Percentiles rank a stretch among this genome's conserved stretches.
Evolutionary conservation across 2,888 invertebrate species (phyloP).

Genomic region (Cephus pulcher): DNA sequence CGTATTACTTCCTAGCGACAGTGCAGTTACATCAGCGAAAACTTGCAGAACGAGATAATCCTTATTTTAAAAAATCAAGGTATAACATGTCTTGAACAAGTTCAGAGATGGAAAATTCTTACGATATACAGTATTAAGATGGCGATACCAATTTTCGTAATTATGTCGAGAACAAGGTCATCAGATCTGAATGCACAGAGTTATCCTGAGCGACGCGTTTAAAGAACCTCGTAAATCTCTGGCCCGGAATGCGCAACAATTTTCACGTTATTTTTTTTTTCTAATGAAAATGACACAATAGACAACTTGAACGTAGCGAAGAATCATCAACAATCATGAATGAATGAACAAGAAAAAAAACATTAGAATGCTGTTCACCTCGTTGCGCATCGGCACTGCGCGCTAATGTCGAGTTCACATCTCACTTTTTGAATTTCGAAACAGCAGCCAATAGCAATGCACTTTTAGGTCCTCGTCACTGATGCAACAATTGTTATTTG

Average conservation of each 20-base stretch:
- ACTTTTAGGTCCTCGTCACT: not conserved
- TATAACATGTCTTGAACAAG: not conserved
- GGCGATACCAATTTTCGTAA: conserved; percentile 27
- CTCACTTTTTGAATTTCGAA: not conserved
- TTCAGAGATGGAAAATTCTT: not conserved
- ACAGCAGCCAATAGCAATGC: not conserved
- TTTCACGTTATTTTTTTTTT: not conserved
- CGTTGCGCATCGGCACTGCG: not conserved
- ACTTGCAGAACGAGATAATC: not conserved
- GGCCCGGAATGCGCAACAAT: not conserved
- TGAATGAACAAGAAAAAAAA: not conserved
- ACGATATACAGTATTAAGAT: conserved; percentile 14
- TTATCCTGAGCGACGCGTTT: not conserved
- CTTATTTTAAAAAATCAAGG: not conserved
- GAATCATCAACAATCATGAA: not conserved
- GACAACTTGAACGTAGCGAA: not conserved
- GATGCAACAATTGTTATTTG: not conserved
- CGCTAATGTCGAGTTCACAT: not conserved
- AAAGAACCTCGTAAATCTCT: not conserved
- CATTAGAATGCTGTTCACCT: not conserved
- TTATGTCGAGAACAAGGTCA: conserved; percentile 26
- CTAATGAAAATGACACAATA: not conserved
- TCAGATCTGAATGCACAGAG: not conserved
- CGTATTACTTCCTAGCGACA: not conserved
- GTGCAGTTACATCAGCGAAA: not conserved